phyloP scores from a whole-genome alignment of 1,140 invertebrate species.

The Heliconius hermathena region DNA sequence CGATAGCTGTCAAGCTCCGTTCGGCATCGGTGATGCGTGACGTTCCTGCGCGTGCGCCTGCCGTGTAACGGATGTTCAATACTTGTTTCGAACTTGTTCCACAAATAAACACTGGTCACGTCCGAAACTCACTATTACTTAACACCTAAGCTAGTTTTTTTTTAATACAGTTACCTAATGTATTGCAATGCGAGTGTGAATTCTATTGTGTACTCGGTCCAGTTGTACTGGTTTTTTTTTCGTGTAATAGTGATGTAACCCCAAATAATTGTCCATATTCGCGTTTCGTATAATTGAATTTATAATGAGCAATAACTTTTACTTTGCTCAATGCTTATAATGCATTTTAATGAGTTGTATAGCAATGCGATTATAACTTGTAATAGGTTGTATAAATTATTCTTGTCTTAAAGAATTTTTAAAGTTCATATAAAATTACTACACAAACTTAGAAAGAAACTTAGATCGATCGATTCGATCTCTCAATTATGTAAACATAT shows the following conservation, averaged over 20 bases:
- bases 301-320: conserved; percentile 28
- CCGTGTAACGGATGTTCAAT: conserved; percentile 72
- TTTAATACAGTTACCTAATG: conserved; percentile 38
- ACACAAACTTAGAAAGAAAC: not conserved
- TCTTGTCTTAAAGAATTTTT: not conserved
- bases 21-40: conserved; percentile 74
- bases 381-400: not conserved
- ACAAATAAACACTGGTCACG: conserved; percentile 30
- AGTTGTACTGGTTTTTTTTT: conserved; percentile 25
- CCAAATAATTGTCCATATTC: conserved; percentile 24
- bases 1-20: conserved; percentile 58
- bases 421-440: not conserved
- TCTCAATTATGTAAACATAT: too few relatives aligned
- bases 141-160: conserved; percentile 38
- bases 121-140: conserved; percentile 14
- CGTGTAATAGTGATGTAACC: conserved; percentile 31
- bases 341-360: conserved; percentile 12
- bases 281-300: conserved; percentile 18
- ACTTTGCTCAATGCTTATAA: conserved; percentile 17
- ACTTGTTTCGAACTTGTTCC: conserved; percentile 51
- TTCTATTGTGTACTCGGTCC: conserved; percentile 46
- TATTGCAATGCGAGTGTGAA: conserved; percentile 64
- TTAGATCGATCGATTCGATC: too few relatives aligned
- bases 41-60: conserved; percentile 57
- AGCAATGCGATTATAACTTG: conserved; percentile 16